phyloP scores from a whole-genome alignment of 2,888 invertebrate species.

The Acronicta alni region DNA sequence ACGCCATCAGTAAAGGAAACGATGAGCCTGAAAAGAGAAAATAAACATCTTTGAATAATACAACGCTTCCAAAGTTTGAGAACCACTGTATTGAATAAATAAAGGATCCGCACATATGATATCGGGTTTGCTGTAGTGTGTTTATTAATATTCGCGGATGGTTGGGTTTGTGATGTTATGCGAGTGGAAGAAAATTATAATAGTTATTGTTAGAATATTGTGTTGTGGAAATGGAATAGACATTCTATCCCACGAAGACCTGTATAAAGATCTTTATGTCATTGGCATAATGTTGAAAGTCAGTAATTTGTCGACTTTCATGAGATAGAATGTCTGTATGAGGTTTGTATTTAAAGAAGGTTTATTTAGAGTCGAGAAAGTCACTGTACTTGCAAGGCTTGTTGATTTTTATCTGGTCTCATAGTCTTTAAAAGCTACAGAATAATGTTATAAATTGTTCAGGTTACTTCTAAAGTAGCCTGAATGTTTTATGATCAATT shows the following conservation, averaged over 20 bases:
- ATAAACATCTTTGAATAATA: no score
- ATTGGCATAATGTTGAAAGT: no score
- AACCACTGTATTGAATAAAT: slow-evolving; percentile 27
- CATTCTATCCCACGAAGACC: no score
- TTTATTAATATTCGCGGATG: slow-evolving; percentile 46
- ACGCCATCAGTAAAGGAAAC: no score
- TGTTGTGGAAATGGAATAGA: neutral
- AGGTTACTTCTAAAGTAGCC: no score
- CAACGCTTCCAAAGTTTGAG: slow-evolving; percentile 21
- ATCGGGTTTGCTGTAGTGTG: slow-evolving; percentile 37
- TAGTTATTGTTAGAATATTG: slow-evolving; percentile 4
- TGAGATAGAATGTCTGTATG: neutral
- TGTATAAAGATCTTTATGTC: no score
- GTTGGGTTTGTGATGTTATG: slow-evolving; percentile 38
- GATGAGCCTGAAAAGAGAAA: no score
- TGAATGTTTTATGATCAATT: no score
- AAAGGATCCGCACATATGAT: slow-evolving; percentile 34
- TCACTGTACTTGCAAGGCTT: neutral
- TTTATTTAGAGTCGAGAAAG: neutral
- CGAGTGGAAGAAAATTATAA: slow-evolving; percentile 26
- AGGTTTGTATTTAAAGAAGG: neutral
- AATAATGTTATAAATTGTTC: no score
- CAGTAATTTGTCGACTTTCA: no score
- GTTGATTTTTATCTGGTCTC: no score
- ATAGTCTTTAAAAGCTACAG: no score